Base-by-base conservation (phyloP, 2,888 invertebrate species). In the Cynaeus angustus region DNA sequence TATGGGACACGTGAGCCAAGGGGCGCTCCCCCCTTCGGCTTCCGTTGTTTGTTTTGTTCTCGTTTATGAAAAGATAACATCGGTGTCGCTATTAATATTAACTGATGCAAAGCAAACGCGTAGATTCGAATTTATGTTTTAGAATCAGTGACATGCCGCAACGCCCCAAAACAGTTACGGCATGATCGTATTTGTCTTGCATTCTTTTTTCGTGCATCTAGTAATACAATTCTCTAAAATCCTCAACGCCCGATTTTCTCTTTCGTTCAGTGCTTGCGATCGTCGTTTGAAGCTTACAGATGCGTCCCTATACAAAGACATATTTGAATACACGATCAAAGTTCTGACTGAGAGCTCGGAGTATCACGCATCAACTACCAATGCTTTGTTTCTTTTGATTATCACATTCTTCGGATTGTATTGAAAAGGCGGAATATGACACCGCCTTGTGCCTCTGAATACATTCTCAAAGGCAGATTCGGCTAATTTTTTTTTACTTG, bases 351-450 rank as follows among this genome's bases (percentile, higher is more conserved):
- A 70, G 71, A 69, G 64, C 69, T 74, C 68, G 66, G 72, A 76
- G 75, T 73, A 75, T 76, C 78, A 77, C 75, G 78, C 78, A 73
- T 72, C 77, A 75, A 78, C 78, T 78, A 73, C 76, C 73, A 78
- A 78, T 76, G 79, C 80, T 80, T 79, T 80, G 78, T 80, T 79
- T 81, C 81, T 80, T 82, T 79, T 80, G 81, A 81, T 82, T 81
- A 81, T 81, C 77, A 78, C 78, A 81, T 81, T 81, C 80, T 75
- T 75, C 62, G 74, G 75, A 79, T 76, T 79, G 75, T 77, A 74
- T 73, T 71, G 75, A 75, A 76, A 77, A 73, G 76, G 64, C 71
- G 72, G 77, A 81, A 80, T 81, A 80, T 80, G 80, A 81, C 78
- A 77, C 78, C 72, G 59, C 65, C 66, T 66, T 64, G 68, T 58